Evolutionary conservation across 2,888 invertebrate species (phyloP).

Genomic region (Troilus luridus): DNA sequence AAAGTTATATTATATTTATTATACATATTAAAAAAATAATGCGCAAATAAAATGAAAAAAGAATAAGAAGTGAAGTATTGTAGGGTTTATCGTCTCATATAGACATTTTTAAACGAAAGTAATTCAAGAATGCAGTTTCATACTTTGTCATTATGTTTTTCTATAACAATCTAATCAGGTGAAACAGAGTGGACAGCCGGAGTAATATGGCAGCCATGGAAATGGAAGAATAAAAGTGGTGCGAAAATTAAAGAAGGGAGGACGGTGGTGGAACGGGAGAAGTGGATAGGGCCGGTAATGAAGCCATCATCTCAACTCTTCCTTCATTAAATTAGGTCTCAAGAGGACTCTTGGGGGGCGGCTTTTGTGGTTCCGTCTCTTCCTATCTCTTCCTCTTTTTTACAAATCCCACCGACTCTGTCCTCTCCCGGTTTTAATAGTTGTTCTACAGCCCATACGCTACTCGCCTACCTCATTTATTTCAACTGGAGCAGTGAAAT

Average conservation of each 20-base stretch:
- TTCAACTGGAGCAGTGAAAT: neutral
- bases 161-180: neutral
- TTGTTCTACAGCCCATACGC: neutral
- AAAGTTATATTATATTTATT: too few relatives aligned
- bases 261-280: neutral
- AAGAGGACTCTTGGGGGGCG: neutral
- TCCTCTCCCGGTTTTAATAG: neutral
- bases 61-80: too few relatives aligned
- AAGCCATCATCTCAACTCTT: constrained; percentile 47
- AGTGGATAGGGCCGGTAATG: constrained; percentile 37
- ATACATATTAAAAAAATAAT: too few relatives aligned
- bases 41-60: too few relatives aligned
- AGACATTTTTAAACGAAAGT: neutral
- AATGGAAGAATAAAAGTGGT: constrained; percentile 20
- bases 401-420: constrained; percentile 12
- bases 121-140: neutral
- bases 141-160: neutral
- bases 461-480: neutral
- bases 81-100: neutral
- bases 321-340: constrained; percentile 50
- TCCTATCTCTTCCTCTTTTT: neutral
- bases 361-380: constrained; percentile 15
- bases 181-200: neutral
- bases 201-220: constrained; percentile 4
- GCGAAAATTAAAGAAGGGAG: constrained; percentile 27